Evolutionary conservation across 2,888 invertebrate species (phyloP), one percentile per base, ranked within the genome.

Genomic region (Alloscopus bannaensis): DNA sequence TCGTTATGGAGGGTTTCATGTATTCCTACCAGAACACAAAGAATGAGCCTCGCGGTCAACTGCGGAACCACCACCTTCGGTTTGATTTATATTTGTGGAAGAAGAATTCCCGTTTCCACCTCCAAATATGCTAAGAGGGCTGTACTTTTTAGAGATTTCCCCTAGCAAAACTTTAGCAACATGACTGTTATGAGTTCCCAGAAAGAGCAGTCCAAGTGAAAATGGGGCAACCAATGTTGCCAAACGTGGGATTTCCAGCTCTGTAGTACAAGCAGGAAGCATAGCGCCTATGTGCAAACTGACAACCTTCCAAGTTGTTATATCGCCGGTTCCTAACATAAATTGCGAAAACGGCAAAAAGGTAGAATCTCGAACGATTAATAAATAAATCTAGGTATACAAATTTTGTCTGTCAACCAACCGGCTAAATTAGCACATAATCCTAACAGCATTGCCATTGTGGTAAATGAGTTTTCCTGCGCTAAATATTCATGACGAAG

Each of bases 271-370:
- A 0, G 86, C 83, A 11, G 86, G 86, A 6, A 86, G 66, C 86
- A 86, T 86, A 0, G 86, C 86, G 29, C 84, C 84, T 52, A 86
- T 86, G 47, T 86, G 86, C 6, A 86, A 69, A 76, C 86, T 86
- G 1, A 86, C 81, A 13, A 86, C 80, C 66, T 86, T 86, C 86
- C 86, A 86, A 13, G 84, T 85, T 0, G 82, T 64, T 72, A 86
- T 84, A 47, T 86, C 86, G 16, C 86, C 86, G 22, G 84, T 83
- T 13, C 86, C 85, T 85, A 22, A 60, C 57, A 26, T 50, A 50
- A n/a, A n/a, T n/a, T n/a, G n/a, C n/a, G 36, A 36, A 36, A 36
- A 36, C 36, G 13, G 36, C 8, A 8, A 36, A 36, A 36, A 6
- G 36, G 6, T n/a, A n/a, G n/a, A n/a, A n/a, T n/a, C n/a, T n/a